phyloP scores from a whole-genome alignment of 2,888 invertebrate species.

The Hipparchia sbordonii region DNA sequence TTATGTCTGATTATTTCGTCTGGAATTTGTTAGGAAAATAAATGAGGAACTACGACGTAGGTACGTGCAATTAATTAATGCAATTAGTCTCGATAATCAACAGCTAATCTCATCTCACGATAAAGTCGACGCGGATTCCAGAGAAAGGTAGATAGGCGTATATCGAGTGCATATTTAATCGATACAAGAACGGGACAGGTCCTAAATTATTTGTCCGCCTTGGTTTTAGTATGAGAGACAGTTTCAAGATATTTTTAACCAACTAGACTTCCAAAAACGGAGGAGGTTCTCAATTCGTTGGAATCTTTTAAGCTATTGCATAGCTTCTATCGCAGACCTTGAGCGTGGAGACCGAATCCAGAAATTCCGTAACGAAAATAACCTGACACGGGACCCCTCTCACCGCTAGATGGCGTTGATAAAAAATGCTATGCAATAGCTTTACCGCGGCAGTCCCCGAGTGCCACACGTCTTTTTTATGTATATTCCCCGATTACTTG shows the following conservation, averaged over 20 bases:
- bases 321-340: too few relatives aligned
- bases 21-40: neutral
- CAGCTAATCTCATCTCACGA: conserved; percentile 30
- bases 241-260: neutral
- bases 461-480: too few relatives aligned
- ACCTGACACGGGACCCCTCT: too few relatives aligned
- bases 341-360: too few relatives aligned
- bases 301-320: too few relatives aligned
- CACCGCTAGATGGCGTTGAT: too few relatives aligned
- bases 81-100: conserved; percentile 27
- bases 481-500: too few relatives aligned
- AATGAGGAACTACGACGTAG: conserved; percentile 3
- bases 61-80: conserved; percentile 29
- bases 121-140: conserved; percentile 41
- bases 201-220: conserved; percentile 38
- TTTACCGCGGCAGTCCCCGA: too few relatives aligned
- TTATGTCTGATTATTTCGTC: neutral
- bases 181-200: conserved; percentile 40
- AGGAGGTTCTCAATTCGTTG: too few relatives aligned
- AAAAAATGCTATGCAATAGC: too few relatives aligned
- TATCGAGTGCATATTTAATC: conserved; percentile 45
- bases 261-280: too few relatives aligned
- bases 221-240: conserved; percentile 16
- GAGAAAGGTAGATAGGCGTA: conserved; percentile 48
- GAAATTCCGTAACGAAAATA: too few relatives aligned